Base-by-base conservation (phyloP, 2,888 invertebrate genomes). In the Cataglyphis livida region DNA sequence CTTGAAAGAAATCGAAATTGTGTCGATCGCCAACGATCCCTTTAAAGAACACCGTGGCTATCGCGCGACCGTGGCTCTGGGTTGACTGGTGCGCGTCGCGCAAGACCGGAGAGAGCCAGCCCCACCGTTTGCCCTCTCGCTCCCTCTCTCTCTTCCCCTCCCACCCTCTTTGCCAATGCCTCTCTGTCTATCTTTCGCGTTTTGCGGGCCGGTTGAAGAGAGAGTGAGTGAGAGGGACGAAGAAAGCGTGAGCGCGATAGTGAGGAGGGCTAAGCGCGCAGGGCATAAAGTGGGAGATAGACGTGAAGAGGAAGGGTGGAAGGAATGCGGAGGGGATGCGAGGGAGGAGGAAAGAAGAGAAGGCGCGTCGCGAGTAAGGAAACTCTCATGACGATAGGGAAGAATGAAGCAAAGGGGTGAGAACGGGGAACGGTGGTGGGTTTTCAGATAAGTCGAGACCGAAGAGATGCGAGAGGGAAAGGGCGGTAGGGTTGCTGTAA, bases 91-190 rank as follows among this genome's bases (percentile, higher is more conserved):
- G 91, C 90, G 92, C 90, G 92, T 91, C 92, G 94, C 94, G 94
- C 93, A 93, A 94, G 93, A 94, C 92, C 93, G 92, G 92, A 92
- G 90, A 93, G 93, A 94, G 93, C 94, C 93, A 94, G 93, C 94
- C 94, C 94, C 94, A 93, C 94, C 93, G 93, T 93, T 86, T 84
- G 86, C 86, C 82, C 87, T 88, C 85, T 89, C 87, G 68, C 71
- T 82, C 70, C 71, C 59, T 81, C 88, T 84, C 51, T 57, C 48
- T 78, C 64, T 38, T 25, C 44, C 68, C 35, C 73, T 65, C 57
- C 59, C 59, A n/a, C 75, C 32, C 85, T 82, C 82, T 54, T 61
- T 18, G 57, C 76, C 85, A 32, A 12, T 70, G 62, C 61, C 68
- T 71, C 78, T 68, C 74, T 54, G 44, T 78, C 76, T 73, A 61